Conservation (phyloP, 2,113 vertebrate genomes). For the Pimephales promelas region DNA sequence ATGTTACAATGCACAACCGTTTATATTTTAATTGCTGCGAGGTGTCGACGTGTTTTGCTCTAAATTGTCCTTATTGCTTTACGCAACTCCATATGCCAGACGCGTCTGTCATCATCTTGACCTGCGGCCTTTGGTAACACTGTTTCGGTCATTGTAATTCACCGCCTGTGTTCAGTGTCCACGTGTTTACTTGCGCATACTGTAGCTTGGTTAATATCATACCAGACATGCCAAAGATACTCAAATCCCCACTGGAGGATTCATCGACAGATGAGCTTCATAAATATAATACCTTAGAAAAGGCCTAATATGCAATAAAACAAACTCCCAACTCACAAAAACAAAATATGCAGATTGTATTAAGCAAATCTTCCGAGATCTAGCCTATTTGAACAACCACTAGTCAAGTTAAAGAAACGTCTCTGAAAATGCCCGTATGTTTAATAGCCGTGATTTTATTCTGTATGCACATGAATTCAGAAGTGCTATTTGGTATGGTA, state of each 20-base stretch:
- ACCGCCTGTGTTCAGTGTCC: conserved; percentile 64
- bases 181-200: conserved; percentile 70
- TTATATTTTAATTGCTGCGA: neutral
- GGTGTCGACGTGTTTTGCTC: neutral
- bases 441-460: neutral
- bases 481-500: neutral
- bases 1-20: neutral
- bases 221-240: conserved; percentile 66
- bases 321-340: neutral
- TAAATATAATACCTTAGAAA: neutral
- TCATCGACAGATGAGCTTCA: conserved; percentile 46
- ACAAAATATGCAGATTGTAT: neutral
- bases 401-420: neutral
- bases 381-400: neutral
- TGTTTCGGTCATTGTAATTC: conserved; percentile 47
- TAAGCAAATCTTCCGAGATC: neutral
- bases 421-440: neutral
- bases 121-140: conserved; percentile 50
- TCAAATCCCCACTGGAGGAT: conserved; percentile 61
- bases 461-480: neutral
- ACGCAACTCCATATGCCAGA: conserved; percentile 37
- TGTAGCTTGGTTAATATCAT: conserved; percentile 70
- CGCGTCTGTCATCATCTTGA: conserved; percentile 57
- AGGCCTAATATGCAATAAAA: neutral
- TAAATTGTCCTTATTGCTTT: conserved; percentile 9